These are phyloP conservation scores for Chunga burmeisteri DNA, from an alignment of 2,113 vertebrate species.

Conservation along the genomic window DNA sequence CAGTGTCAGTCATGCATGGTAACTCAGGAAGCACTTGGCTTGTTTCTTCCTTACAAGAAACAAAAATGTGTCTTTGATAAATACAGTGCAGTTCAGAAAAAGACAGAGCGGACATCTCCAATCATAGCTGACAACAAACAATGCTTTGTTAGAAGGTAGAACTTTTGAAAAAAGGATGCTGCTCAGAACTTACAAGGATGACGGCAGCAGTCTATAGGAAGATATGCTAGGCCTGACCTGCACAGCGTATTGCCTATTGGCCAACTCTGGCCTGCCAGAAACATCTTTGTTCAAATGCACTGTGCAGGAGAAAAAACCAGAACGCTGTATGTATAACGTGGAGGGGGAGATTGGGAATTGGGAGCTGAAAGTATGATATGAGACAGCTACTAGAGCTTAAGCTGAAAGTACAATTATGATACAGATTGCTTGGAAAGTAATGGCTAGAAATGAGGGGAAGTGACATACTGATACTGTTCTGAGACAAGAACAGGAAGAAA, in stretches of 20 bases:
- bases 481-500: not conserved
- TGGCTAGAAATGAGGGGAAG: not conserved
- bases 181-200: not conserved
- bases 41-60: not conserved
- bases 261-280: not conserved
- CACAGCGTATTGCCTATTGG: not conserved
- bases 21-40: not conserved
- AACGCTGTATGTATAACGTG: rapidly evolving
- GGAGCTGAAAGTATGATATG: not conserved
- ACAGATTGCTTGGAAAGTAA: not conserved
- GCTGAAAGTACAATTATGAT: not conserved
- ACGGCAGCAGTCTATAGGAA: not conserved
- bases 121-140: not conserved
- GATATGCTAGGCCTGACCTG: not conserved
- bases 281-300: not conserved
- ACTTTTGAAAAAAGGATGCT: not conserved
- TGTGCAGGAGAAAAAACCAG: not conserved
- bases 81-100: not conserved
- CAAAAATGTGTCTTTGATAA: not conserved
- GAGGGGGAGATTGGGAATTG: not conserved
- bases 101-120: not conserved
- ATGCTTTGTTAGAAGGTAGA: not conserved
- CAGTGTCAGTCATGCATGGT: not conserved
- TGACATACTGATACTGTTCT: not conserved
- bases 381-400: not conserved